phyloP scores from a whole-genome alignment of 2,113 vertebrate genomes.

The Phalacrocorax pelagicus region DNA sequence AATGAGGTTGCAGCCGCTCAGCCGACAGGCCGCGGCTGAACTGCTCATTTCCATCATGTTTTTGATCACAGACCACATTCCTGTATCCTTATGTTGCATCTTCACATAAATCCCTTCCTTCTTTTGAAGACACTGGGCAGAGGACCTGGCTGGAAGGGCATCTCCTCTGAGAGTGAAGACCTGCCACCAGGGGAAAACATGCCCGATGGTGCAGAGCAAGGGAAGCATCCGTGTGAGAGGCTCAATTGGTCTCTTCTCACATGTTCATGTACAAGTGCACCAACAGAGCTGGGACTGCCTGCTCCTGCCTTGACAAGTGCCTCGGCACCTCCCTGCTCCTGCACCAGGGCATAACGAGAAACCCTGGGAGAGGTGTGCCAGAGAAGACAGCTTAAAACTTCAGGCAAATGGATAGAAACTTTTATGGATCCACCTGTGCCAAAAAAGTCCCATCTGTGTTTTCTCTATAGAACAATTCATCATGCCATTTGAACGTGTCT shows the following conservation, averaged over 20 bases:
- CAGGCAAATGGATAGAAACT: not conserved
- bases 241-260: not conserved
- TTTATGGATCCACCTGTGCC: not conserved
- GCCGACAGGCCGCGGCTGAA: not conserved
- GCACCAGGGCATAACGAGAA: fast-evolving
- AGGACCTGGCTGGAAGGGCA: not conserved
- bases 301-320: not conserved
- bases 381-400: not conserved
- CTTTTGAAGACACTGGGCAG: not conserved
- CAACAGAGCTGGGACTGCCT: not conserved
- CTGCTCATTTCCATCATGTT: not conserved
- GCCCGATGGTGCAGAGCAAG: fast-evolving
- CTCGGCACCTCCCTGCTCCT: not conserved
- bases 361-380: not conserved
- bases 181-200: fast-evolving
- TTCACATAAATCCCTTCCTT: not conserved
- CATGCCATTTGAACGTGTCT: not conserved
- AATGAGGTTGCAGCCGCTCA: not conserved
- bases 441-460: not conserved
- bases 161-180: not conserved
- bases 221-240: fast-evolving
- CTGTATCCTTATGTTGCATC: not conserved
- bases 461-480: not conserved
- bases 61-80: not conserved
- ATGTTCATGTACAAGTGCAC: fast-evolving